Evolutionary conservation across 2,888 invertebrate genomes (phyloP).

Genomic region (Mantis religiosa): DNA sequence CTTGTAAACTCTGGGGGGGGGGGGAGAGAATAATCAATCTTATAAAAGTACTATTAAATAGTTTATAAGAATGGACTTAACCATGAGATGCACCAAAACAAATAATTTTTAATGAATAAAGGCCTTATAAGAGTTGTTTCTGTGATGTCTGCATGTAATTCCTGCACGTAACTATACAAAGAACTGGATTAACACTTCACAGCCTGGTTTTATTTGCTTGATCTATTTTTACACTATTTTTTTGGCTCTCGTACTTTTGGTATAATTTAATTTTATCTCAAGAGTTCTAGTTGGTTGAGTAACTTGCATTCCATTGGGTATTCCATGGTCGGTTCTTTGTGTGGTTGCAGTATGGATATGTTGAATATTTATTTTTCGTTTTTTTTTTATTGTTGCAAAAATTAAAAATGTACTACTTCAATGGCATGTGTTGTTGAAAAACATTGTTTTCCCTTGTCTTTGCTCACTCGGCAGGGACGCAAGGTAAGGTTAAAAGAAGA

Average conservation of each 20-base stretch:
- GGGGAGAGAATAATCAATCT: no score
- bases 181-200: neutral
- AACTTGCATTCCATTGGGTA: neutral
- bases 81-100: neutral
- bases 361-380: neutral
- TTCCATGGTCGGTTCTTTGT: conserved; percentile 28
- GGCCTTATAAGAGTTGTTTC: neutral
- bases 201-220: neutral
- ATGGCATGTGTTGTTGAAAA: neutral
- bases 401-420: conserved; percentile 1
- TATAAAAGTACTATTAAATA: no score
- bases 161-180: neutral
- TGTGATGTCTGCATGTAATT: neutral
- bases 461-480: conserved; percentile 20
- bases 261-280: neutral
- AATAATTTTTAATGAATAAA: neutral
- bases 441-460: conserved; percentile 18
- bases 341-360: conserved; percentile 18
- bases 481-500: conserved; percentile 21
- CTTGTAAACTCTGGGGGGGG: no score
- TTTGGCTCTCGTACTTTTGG: neutral
- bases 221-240: neutral
- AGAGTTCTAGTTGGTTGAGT: neutral
- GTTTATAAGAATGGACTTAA: no score
- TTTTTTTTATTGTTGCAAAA: neutral